phyloP scores from a whole-genome alignment of 2,797 vertebrate genomes.

The Rhincodon typus region DNA sequence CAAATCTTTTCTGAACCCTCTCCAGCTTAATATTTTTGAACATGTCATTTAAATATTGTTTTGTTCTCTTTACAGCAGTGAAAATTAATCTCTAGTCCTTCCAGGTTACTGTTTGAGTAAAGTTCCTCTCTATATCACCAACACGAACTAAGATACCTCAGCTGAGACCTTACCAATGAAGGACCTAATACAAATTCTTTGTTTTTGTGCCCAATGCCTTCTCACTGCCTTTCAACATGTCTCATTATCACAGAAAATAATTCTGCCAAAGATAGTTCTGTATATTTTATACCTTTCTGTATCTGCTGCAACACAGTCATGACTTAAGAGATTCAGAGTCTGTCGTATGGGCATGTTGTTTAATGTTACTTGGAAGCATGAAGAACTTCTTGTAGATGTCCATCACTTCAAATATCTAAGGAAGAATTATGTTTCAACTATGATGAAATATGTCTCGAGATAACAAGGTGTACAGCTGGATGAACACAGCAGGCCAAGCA shows the following conservation, averaged over 20 bases:
- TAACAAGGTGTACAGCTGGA: no score
- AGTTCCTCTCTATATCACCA: no score
- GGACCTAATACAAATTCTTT: neutral
- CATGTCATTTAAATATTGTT: no score
- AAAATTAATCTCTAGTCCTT: no score
- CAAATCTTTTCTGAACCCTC: no score
- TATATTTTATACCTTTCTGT: conserved; percentile 50
- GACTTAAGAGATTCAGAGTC: conserved; percentile 42
- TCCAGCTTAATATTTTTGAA: no score
- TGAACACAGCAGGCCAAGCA: no score
- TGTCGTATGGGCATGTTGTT: conserved; percentile 47
- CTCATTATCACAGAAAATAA: neutral
- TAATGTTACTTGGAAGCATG: conserved; percentile 54
- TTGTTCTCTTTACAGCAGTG: no score
- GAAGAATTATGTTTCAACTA: neutral
- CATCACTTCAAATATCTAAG: conserved; percentile 53
- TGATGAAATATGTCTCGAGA: neutral
- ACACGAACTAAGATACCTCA: no score
- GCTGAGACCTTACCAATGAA: neutral
- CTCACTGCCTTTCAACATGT: neutral
- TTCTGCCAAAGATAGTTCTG: neutral
- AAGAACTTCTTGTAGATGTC: conserved; percentile 55
- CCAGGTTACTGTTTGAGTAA: no score
- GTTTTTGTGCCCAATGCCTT: neutral
- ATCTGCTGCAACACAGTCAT: conserved; percentile 58